These are phyloP conservation scores for Pygoscelis adeliae DNA, from an alignment of 2,113 vertebrate genomes.

Conservation along the genomic window DNA sequence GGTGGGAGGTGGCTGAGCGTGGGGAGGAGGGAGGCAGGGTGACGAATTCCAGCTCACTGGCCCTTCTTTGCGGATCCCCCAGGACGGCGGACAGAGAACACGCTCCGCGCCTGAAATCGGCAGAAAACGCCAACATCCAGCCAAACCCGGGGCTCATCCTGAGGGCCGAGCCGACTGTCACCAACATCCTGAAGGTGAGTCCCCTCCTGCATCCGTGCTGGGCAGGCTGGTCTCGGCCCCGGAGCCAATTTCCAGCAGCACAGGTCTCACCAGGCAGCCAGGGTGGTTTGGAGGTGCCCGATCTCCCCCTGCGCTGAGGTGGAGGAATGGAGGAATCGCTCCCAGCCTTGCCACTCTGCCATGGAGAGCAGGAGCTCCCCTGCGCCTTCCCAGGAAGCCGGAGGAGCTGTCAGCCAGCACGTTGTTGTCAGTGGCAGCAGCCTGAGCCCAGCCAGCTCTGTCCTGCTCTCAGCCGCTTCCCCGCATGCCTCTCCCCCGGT, in stretches of 20 bases:
- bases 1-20: neutral
- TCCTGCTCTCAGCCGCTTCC: neutral
- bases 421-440: neutral
- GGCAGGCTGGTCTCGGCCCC: neutral
- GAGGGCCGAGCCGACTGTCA: constrained; percentile 94
- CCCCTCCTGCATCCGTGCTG: accelerated
- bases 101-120: constrained; percentile 86
- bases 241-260: neutral
- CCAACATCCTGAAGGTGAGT: constrained; percentile 94
- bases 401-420: neutral
- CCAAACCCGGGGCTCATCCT: constrained; percentile 95
- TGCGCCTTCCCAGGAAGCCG: neutral
- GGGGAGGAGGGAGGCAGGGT: neutral
- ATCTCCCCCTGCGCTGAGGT: neutral
- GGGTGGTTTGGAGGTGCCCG: neutral
- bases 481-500: accelerated
- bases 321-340: neutral
- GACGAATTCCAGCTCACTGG: neutral
- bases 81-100: constrained; percentile 89
- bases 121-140: constrained; percentile 95
- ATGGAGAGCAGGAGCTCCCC: neutral
- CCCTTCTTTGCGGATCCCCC: neutral
- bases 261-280: neutral
- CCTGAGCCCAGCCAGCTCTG: neutral
- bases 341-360: neutral